A percentile compares a stretch with the other conserved stretches of the same genome.
Conservation (phyloP, 2,888 invertebrate species). For the Tipula helvola region DNA sequence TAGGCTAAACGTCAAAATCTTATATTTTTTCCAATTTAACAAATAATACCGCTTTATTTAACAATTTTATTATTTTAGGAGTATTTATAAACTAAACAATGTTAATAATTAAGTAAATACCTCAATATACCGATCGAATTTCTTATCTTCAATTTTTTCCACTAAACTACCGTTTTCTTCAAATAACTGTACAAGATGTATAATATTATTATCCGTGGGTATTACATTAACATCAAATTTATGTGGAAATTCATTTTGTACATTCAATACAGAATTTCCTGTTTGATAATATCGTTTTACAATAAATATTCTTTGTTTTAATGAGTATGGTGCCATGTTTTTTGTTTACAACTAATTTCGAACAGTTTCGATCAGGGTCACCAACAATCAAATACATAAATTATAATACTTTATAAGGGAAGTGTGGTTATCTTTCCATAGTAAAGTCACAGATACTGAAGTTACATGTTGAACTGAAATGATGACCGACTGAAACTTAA, state of each 20-base stretch:
- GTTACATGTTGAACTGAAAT: too few relatives aligned
- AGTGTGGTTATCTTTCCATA: too few relatives aligned
- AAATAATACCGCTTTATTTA: background rate
- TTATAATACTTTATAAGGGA: too few relatives aligned
- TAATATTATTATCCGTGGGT: background rate
- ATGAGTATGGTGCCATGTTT: background rate
- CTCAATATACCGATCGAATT: background rate
- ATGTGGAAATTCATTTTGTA: background rate
- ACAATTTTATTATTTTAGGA: background rate
- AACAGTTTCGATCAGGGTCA: background rate
- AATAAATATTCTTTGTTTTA: constrained; percentile 10
- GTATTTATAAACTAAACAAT: background rate
- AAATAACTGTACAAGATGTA: background rate
- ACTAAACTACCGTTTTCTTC: background rate
- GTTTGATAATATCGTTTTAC: constrained; percentile 8
- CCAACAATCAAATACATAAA: too few relatives aligned
- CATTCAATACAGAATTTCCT: background rate
- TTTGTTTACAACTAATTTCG: background rate
- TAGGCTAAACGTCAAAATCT: background rate
- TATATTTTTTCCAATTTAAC: background rate
- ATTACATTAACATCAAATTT: background rate
- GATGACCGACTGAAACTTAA: too few relatives aligned
- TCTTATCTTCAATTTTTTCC: background rate
- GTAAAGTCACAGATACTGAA: too few relatives aligned
- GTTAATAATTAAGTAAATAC: background rate